Percentiles rank a stretch among this genome's conserved stretches.
These are phyloP conservation scores for Poeciliopsis prolifica DNA, from an alignment of 2,113 vertebrate species.

Conservation along the genomic window DNA sequence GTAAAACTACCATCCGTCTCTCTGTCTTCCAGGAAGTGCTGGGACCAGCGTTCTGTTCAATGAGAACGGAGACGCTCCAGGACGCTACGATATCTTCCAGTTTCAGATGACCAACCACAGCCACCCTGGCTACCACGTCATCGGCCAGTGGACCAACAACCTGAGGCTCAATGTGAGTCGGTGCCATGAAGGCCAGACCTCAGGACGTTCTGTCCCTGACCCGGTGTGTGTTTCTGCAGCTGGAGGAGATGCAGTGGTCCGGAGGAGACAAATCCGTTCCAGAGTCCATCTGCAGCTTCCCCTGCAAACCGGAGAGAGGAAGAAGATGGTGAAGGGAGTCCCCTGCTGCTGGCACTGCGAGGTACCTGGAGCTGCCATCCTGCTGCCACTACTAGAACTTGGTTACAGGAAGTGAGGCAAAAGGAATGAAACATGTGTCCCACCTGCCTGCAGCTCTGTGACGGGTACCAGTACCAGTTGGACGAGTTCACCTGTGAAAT, in stretches of 20 bases:
- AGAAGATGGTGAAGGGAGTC: slow-evolving; percentile 88
- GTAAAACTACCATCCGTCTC: neutral
- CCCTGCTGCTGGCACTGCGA: slow-evolving; percentile 89
- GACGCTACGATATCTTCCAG: slow-evolving; percentile 95
- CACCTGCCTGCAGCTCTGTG: slow-evolving; percentile 71
- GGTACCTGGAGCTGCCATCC: slow-evolving; percentile 27
- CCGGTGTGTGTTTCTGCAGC: slow-evolving; percentile 50
- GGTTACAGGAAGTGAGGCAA: too few relatives aligned
- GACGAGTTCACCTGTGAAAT: slow-evolving; percentile 83
- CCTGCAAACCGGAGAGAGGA: slow-evolving; percentile 82
- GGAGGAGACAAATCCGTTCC: slow-evolving; percentile 79
- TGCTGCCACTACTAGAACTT: neutral
- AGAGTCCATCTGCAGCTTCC: slow-evolving; percentile 86
- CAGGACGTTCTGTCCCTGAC: neutral
- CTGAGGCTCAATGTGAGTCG: slow-evolving; percentile 83
- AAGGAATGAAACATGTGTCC: neutral
- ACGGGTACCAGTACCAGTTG: slow-evolving; percentile 84
- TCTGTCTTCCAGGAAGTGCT: slow-evolving; percentile 82
- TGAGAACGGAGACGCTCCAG: slow-evolving; percentile 90
- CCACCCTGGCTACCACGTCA: slow-evolving; percentile 82
- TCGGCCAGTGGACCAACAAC: slow-evolving; percentile 90
- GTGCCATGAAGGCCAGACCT: neutral
- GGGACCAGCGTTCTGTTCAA: slow-evolving; percentile 92
- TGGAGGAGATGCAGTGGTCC: slow-evolving; percentile 88
- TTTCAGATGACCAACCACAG: slow-evolving; percentile 88